Percentiles rank a stretch among this genome's conserved stretches.
phyloP scores from a whole-genome alignment of 2,888 invertebrate genomes.

The Villa cingulata region DNA sequence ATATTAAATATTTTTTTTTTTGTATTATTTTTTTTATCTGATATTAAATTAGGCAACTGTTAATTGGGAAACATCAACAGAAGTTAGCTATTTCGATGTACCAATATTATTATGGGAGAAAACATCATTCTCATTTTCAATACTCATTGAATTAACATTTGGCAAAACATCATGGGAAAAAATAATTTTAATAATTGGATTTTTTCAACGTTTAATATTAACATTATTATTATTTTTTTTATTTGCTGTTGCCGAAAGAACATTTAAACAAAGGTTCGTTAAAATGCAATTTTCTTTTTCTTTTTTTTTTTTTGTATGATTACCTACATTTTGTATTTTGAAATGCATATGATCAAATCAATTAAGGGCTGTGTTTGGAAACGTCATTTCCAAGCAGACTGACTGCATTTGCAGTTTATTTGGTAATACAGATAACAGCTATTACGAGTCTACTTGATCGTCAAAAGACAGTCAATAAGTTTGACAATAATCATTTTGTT shows the following conservation, averaged over 20 bases:
- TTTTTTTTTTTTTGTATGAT: no score
- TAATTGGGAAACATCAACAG: slow-evolving; percentile 28
- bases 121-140: slow-evolving; percentile 34
- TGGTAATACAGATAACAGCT: no score
- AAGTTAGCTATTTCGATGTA: slow-evolving; percentile 33
- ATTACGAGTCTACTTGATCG: no score
- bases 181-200: slow-evolving; percentile 51
- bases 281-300: no score
- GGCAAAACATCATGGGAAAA: slow-evolving; percentile 53
- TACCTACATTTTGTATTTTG: no score
- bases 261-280: slow-evolving; percentile 73
- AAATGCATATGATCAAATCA: no score
- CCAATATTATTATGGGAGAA: slow-evolving; percentile 34
- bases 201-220: slow-evolving; percentile 55
- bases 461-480: no score
- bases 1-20: not conserved
- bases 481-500: no score
- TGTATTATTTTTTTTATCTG: no score
- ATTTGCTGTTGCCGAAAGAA: slow-evolving; percentile 84
- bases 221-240: slow-evolving; percentile 77
- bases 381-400: no score
- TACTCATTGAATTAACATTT: slow-evolving; percentile 40
- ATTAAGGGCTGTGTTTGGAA: no score
- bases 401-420: no score
- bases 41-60: slow-evolving; percentile 31